These are phyloP conservation scores for Andrena dorsata DNA, from an alignment of 2,888 invertebrate genomes.

Conservation along the genomic window DNA sequence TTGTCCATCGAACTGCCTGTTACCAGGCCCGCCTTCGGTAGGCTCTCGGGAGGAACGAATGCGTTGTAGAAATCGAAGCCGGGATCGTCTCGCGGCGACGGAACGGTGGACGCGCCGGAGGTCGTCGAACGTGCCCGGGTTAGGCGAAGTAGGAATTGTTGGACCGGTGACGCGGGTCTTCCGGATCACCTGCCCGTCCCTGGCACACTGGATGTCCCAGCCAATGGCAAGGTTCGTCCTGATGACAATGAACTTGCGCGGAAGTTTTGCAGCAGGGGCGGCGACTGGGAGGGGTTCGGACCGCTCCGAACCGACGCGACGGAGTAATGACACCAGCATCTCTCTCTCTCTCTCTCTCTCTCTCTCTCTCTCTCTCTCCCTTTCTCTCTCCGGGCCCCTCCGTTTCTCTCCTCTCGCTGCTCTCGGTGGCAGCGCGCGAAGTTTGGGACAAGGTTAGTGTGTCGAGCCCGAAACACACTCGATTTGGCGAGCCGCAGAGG, in stretches of 20 bases:
- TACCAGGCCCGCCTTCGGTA: not conserved
- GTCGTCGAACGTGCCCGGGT: too few relatives aligned
- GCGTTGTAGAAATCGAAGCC: too few relatives aligned
- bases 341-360: not conserved
- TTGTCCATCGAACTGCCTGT: not conserved
- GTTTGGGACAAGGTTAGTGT: constrained; percentile 81
- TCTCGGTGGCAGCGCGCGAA: constrained; percentile 55
- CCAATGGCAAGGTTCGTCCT: constrained; percentile 66
- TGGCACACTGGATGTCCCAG: constrained; percentile 32
- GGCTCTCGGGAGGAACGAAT: not conserved
- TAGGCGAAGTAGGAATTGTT: not conserved
- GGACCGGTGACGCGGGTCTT: constrained; percentile 40
- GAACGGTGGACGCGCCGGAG: too few relatives aligned
- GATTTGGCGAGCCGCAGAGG: constrained; percentile 10
- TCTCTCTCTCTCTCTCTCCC: not conserved
- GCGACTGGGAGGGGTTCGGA: constrained; percentile 50
- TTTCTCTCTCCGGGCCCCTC: not conserved
- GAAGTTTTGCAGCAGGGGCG: constrained; percentile 56
- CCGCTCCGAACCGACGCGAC: constrained; percentile 42
- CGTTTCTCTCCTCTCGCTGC: constrained; percentile 20
- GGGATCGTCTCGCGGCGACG: too few relatives aligned
- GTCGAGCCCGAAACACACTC: constrained; percentile 71
- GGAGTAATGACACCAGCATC: constrained; percentile 64
- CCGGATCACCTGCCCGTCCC: constrained; percentile 52
- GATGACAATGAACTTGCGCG: constrained; percentile 71